Evolutionary conservation across 1,140 invertebrate genomes (phyloP).

Genomic region (Rhizoglyphus robini): DNA sequence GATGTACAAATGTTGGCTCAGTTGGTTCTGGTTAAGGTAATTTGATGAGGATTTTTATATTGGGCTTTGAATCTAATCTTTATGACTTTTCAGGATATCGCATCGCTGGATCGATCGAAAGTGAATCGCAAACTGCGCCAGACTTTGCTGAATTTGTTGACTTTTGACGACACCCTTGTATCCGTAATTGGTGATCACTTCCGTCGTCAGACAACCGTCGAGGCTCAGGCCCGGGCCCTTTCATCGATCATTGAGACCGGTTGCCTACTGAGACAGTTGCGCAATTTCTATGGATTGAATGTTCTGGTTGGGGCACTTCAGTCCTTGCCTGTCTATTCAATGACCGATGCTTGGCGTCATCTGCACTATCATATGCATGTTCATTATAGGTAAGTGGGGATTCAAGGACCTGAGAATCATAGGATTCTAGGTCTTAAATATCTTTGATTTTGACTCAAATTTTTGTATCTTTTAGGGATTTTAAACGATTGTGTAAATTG

Average conservation of each 20-base stretch:
- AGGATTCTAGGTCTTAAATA: too few species aligned
- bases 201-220: background rate
- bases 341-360: background rate
- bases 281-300: slow-evolving; percentile 1
- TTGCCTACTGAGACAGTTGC: background rate
- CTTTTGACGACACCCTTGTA: slow-evolving; percentile 1
- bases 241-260: background rate
- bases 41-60: background rate
- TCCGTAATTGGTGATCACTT: background rate
- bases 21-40: background rate
- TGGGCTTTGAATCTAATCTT: background rate
- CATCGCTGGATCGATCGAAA: background rate
- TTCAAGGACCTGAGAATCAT: too few species aligned
- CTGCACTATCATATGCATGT: background rate
- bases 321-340: background rate
- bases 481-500: background rate
- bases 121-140: background rate
- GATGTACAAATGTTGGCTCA: background rate
- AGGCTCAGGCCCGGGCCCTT: background rate
- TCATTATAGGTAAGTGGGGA: background rate
- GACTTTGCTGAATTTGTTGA: background rate
- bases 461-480: too few species aligned
- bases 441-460: background rate
- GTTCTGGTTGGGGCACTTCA: background rate
- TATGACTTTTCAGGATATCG: background rate